These are phyloP conservation scores for Hirudinaria manillensis DNA, from an alignment of 2,888 invertebrate species.

Conservation along the genomic window DNA sequence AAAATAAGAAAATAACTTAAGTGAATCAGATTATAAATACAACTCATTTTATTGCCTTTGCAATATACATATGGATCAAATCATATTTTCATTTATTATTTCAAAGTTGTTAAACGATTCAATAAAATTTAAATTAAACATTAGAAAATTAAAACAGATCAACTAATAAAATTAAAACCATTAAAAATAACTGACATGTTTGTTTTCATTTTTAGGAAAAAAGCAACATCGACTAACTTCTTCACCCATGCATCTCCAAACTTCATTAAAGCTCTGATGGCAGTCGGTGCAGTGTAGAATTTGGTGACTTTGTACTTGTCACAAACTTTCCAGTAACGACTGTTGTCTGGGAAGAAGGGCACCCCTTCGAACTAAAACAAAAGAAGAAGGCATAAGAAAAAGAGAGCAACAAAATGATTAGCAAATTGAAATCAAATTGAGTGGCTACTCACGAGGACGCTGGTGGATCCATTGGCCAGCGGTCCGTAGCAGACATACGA, in stretches of 20 bases:
- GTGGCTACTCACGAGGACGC: conserved; percentile 70
- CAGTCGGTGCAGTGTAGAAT: conserved; percentile 97
- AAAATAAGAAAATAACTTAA: background rate
- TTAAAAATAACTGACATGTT: too few species aligned
- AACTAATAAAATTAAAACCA: too few species aligned
- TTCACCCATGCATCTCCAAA: conserved; percentile 79
- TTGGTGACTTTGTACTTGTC: conserved; percentile 82
- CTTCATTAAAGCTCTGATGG: conserved; percentile 90
- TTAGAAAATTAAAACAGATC: too few species aligned
- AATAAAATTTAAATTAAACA: too few species aligned
- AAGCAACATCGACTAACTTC: conserved; percentile 56
- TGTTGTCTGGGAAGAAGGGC: conserved; percentile 86
- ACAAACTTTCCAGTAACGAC: conserved; percentile 85
- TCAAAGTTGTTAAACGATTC: too few species aligned
- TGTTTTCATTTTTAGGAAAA: too few species aligned
- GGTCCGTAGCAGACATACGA: conserved; percentile 77
- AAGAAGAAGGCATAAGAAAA: background rate
- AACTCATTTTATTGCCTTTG: background rate
- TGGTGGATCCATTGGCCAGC: conserved; percentile 83
- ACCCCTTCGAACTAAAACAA: conserved; percentile 70
- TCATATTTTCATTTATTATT: too few species aligned
- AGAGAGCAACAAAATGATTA: background rate
- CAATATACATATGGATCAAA: too few species aligned
- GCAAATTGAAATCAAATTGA: background rate
- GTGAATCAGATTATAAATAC: background rate